Evolutionary conservation across 2,113 vertebrate species (phyloP).

Genomic region (Ptyas mucosa): DNA sequence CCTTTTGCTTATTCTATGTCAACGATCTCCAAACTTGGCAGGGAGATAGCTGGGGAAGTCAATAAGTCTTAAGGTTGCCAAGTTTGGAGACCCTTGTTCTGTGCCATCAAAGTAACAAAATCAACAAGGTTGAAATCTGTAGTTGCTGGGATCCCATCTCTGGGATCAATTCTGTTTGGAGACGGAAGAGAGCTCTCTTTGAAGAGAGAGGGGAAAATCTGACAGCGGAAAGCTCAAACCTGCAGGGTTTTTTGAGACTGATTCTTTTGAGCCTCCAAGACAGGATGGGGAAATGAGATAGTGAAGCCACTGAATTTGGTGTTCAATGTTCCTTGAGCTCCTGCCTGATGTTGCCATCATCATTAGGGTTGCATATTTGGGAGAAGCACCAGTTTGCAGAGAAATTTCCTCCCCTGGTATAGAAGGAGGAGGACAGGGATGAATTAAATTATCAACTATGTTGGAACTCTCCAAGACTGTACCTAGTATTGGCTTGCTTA

Average conservation of each 20-base stretch:
- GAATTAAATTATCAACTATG: background rate
- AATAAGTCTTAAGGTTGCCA: background rate
- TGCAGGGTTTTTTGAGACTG: background rate
- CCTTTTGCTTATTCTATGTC: background rate
- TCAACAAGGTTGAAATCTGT: background rate
- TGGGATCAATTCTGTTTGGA: background rate
- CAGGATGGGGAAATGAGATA: background rate
- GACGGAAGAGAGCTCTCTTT: background rate
- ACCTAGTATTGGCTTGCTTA: background rate
- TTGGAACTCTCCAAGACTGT: background rate
- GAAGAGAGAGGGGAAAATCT: background rate
- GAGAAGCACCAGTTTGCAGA: background rate
- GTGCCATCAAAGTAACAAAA: background rate
- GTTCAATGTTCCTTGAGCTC: background rate
- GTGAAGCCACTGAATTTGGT: background rate
- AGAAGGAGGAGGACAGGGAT: background rate
- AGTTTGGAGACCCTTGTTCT: background rate
- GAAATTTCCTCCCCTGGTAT: background rate
- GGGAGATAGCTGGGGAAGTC: background rate
- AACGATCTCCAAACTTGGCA: background rate
- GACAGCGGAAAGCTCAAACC: background rate
- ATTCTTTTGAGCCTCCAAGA: background rate
- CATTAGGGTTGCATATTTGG: background rate
- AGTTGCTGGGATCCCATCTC: background rate
- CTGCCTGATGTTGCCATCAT: background rate